Conservation (phyloP, 92 coral and sea anemone genomes). For the Porites evermanni region DNA sequence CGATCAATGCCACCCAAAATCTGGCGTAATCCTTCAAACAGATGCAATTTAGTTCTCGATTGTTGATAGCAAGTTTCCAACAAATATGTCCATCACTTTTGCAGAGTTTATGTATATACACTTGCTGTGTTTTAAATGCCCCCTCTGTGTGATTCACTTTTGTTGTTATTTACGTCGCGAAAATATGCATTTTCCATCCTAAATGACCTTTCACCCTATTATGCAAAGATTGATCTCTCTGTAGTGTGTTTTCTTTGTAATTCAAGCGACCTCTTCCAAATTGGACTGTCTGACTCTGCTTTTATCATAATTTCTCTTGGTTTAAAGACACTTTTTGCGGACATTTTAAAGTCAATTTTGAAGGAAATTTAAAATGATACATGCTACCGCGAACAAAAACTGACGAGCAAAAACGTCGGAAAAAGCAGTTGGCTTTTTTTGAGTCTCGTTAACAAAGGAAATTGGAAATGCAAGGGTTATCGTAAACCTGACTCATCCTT, state of each 20-base stretch:
- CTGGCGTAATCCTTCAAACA: background rate
- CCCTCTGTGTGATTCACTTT: background rate
- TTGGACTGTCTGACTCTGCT: background rate
- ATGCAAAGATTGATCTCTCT: background rate
- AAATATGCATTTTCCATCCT: slow-evolving; percentile 12
- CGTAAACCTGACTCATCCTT: too few relatives aligned
- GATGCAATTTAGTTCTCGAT: background rate
- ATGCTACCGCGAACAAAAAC: too few relatives aligned
- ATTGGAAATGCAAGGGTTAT: background rate
- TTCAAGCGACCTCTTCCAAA: background rate
- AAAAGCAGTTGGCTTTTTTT: too few relatives aligned
- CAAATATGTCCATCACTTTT: background rate
- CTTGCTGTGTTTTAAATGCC: slow-evolving; percentile 1
- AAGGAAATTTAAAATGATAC: too few relatives aligned
- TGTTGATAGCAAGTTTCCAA: background rate
- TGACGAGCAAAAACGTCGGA: too few relatives aligned
- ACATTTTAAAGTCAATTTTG: too few relatives aligned
- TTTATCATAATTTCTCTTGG: too few relatives aligned
- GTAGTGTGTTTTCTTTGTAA: slow-evolving; percentile 22
- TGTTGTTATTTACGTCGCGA: slow-evolving; percentile 6
- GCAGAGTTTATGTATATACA: background rate
- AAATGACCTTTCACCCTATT: slow-evolving; percentile 34
- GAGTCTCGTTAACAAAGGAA: background rate
- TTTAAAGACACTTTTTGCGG: too few relatives aligned
- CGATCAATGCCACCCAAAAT: slow-evolving; percentile 17